Evolutionary conservation across 1,140 invertebrate species (phyloP), one percentile per base, ranked within the genome.

Genomic region (Hesperophylax magnus): DNA sequence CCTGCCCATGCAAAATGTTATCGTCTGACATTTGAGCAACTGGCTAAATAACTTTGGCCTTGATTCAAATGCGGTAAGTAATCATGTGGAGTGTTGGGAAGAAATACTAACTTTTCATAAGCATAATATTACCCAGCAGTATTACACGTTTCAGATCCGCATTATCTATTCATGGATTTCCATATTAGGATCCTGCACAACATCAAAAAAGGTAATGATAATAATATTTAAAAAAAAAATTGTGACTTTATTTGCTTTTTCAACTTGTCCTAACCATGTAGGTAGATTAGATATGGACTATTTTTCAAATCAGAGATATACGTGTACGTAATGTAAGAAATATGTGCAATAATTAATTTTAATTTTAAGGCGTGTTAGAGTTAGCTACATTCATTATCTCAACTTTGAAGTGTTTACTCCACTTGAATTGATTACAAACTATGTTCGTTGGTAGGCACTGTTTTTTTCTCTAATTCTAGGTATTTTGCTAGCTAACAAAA

Each of bases 11-110:
- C n/a, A 31, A 67, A 67, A 39, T 39, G 63, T n/a, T 34, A 39
- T 34, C 63, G 27, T 17, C 63, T 67, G 63, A 67, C 63, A 67
- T 67, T 67, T 67, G n/a, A n/a, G 34, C 63, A 67, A 67, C 63
- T 47, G 24, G 18, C 22, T 67, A 34, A 67, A 67, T 20, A 67
- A 34, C 63, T 39, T 15, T 8, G 56, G 56, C 20, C n/a, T 58
- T 61, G 14, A 61, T 24, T 61, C 15, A 24, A 20, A 24, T 27
- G 20, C 24, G 20, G 20, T 24, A 61, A 15, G 20, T 61, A 24
- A 61, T 24, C 60, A n/a, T 61, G 24, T 22, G 24, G 8, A 47
- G 39, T 47, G 39, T 14, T 47, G 39, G 39, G n/a, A 18, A 22
- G 56, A 8, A 18, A 11, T 58, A 24, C 20, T 61, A 61, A 24